phyloP scores from a whole-genome alignment of 1,140 invertebrate species.

The silkworm (Bombyx mori) region DNA sequence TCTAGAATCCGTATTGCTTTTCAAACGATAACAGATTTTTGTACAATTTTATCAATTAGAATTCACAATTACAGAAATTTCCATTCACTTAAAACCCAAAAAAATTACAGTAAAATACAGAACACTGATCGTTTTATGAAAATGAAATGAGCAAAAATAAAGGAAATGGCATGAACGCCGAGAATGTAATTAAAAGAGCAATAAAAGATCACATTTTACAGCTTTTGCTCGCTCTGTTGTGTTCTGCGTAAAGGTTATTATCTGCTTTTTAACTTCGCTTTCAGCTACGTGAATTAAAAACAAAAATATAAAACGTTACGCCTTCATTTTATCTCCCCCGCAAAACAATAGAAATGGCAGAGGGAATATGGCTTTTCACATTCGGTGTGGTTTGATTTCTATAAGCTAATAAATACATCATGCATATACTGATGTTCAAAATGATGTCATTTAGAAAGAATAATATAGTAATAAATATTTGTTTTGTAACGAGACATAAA shows the following conservation, averaged over 20 bases:
- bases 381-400: conserved; percentile 12
- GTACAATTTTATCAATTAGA: conserved; percentile 7
- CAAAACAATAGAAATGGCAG: conserved; percentile 32
- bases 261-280: conserved; percentile 51
- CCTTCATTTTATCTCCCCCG: conserved; percentile 40
- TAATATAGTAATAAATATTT: too few relatives aligned
- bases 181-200: conserved; percentile 59
- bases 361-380: conserved; percentile 23
- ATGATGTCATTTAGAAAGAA: too few relatives aligned
- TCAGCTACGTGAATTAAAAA: conserved; percentile 44
- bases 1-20: background rate
- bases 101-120: conserved; percentile 2
- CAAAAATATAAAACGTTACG: conserved; percentile 39
- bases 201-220: conserved; percentile 51
- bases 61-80: conserved; percentile 1
- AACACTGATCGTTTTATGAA: conserved; percentile 20
- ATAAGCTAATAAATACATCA: background rate
- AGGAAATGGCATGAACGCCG: conserved; percentile 35
- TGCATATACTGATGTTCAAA: too few relatives aligned
- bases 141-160: conserved; percentile 26
- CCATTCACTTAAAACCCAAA: background rate
- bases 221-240: conserved; percentile 37
- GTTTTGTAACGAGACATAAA: too few relatives aligned
- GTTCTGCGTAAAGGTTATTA: conserved; percentile 44
- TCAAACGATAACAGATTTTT: background rate